Percentiles rank a stretch among this genome's conserved stretches.
Conservation (phyloP, 2,113 vertebrate genomes). For the Dendropsophus ebraccatus region DNA sequence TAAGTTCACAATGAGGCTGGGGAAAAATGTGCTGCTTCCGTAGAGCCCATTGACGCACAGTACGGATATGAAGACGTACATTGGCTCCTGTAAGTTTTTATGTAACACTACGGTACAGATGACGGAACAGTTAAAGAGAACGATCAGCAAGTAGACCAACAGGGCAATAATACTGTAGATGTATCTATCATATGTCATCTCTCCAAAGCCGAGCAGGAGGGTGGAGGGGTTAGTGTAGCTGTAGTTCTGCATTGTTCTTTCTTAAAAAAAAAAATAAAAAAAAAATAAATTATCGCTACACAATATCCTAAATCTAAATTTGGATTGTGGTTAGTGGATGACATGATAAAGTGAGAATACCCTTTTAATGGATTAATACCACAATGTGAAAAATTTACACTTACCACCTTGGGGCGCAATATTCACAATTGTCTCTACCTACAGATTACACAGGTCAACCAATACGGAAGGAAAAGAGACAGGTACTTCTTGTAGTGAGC, state of each 20-base stretch:
- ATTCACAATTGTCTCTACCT: too few relatives aligned
- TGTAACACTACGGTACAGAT: neutral
- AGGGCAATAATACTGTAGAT: slow-evolving; percentile 10
- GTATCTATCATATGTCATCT: neutral
- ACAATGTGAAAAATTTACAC: too few relatives aligned
- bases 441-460: too few relatives aligned
- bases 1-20: slow-evolving; percentile 12
- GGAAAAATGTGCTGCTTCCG: neutral
- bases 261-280: neutral
- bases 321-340: too few relatives aligned
- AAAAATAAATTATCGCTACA: too few relatives aligned
- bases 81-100: slow-evolving; percentile 22
- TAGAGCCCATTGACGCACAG: slow-evolving; percentile 26
- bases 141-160: neutral
- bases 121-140: slow-evolving; percentile 12
- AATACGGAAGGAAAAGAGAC: too few relatives aligned
- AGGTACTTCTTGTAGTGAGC: too few relatives aligned
- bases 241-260: neutral
- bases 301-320: too few relatives aligned
- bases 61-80: slow-evolving; percentile 30
- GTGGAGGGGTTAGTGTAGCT: neutral
- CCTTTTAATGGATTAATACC: too few relatives aligned
- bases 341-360: too few relatives aligned
- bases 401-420: too few relatives aligned
- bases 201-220: neutral